These are phyloP conservation scores for Pissodes strobi DNA, from an alignment of 1,140 invertebrate genomes.

Conservation along the genomic window DNA sequence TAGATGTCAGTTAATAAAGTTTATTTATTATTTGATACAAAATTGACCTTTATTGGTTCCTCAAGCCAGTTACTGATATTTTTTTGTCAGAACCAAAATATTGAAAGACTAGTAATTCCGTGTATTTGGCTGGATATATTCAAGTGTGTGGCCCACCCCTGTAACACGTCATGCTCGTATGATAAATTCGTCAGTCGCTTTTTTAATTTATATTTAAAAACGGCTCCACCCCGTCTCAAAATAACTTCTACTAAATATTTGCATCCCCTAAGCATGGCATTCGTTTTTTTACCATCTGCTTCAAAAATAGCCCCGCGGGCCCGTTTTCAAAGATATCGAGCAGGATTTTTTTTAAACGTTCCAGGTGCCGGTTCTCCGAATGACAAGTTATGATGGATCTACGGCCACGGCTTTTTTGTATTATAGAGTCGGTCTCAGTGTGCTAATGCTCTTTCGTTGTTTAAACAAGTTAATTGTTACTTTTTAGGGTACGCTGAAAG, in stretches of 20 bases:
- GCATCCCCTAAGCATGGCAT: neutral
- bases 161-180: no score
- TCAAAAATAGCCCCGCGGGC: conserved; percentile 1
- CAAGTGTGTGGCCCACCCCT: no score
- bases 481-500: conserved; percentile 24
- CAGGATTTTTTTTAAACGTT: conserved; percentile 25
- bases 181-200: neutral
- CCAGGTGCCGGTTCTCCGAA: conserved; percentile 21
- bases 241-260: conserved; percentile 10
- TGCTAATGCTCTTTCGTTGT: conserved; percentile 47
- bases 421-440: conserved; percentile 23
- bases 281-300: conserved; percentile 17
- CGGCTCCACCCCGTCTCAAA: neutral
- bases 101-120: no score
- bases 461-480: conserved; percentile 49
- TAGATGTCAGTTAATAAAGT: no score
- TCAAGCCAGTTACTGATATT: no score
- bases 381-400: conserved; percentile 35
- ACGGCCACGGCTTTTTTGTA: conserved; percentile 12
- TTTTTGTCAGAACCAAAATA: no score
- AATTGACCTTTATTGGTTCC: no score
- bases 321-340: conserved; percentile 9
- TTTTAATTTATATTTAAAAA: conserved; percentile 7
- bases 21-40: no score
- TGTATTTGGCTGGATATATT: no score